Evolutionary conservation across 2,113 vertebrate species (phyloP).

Genomic region (Corythornis madagascariensis): DNA sequence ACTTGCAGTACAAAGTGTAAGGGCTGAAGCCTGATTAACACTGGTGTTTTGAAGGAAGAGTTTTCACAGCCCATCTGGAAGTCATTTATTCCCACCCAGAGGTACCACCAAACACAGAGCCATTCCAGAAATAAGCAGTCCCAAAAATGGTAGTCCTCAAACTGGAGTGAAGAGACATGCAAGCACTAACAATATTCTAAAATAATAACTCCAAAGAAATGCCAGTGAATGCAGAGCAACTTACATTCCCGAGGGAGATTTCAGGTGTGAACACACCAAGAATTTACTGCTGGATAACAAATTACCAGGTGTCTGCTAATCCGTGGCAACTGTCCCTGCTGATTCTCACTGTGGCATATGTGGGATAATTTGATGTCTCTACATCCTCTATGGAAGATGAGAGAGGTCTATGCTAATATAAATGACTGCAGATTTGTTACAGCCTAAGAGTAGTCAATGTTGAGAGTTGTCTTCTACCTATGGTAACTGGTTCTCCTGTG

Average conservation of each 20-base stretch:
- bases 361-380: not conserved
- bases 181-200: not conserved
- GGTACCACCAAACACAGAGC: not conserved
- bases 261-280: not conserved
- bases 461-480: not conserved
- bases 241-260: not conserved
- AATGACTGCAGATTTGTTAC: not conserved
- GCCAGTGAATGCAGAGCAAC: not conserved
- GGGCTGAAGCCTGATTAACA: slow-evolving; percentile 16
- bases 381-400: not conserved
- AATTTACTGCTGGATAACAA: not conserved
- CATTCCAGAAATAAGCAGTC: not conserved
- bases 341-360: not conserved
- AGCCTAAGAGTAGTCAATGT: not conserved
- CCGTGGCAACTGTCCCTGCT: slow-evolving; percentile 12
- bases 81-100: not conserved
- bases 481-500: not conserved
- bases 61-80: slow-evolving; percentile 12
- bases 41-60: slow-evolving; percentile 29
- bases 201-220: not conserved
- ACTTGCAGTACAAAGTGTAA: slow-evolving; percentile 12
- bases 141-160: not conserved
- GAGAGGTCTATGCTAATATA: not conserved
- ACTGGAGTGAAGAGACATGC: not conserved
- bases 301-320: not conserved